Percentiles rank a stretch among this genome's conserved stretches.
Evolutionary conservation across 1,140 invertebrate species (phyloP).

Genomic region (Drosophila nasuta): DNA sequence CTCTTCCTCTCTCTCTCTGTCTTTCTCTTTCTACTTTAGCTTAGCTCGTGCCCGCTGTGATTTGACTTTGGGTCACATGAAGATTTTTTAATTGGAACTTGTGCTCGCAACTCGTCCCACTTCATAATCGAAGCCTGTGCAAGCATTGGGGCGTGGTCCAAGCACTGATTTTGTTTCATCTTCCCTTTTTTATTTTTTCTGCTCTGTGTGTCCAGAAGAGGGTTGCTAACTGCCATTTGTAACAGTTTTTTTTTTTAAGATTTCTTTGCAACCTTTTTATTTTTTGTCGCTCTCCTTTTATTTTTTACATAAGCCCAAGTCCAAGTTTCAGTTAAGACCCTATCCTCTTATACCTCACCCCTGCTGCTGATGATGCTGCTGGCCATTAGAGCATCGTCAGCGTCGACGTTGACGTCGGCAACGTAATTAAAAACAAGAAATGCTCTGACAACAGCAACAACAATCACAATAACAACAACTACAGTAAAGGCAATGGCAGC

Average conservation of each 20-base stretch:
- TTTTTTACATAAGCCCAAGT: slow-evolving; percentile 55
- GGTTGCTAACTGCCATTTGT: slow-evolving; percentile 56
- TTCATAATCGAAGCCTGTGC: slow-evolving; percentile 47
- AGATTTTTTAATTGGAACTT: slow-evolving; percentile 58
- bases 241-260: slow-evolving; percentile 59
- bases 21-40: not conserved
- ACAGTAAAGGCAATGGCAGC: not conserved
- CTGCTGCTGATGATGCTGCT: slow-evolving; percentile 8
- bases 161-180: slow-evolving; percentile 44
- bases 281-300: slow-evolving; percentile 26
- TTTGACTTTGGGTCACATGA: slow-evolving; percentile 56
- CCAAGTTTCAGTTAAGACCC: slow-evolving; percentile 48
- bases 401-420: slow-evolving; percentile 53
- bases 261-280: slow-evolving; percentile 68
- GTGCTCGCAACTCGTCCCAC: slow-evolving; percentile 6
- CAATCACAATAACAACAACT: slow-evolving; percentile 29
- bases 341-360: not conserved
- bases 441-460: slow-evolving; percentile 39
- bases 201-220: slow-evolving; percentile 5
- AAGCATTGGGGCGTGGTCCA: slow-evolving; percentile 33
- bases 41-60: slow-evolving; percentile 31
- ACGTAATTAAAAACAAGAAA: slow-evolving; percentile 81
- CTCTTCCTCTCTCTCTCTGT: not conserved
- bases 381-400: slow-evolving; percentile 67
- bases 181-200: slow-evolving; percentile 22